These are phyloP conservation scores for Lasioglossum zephyrum DNA, from an alignment of 2,888 invertebrate genomes.

Conservation along the genomic window DNA sequence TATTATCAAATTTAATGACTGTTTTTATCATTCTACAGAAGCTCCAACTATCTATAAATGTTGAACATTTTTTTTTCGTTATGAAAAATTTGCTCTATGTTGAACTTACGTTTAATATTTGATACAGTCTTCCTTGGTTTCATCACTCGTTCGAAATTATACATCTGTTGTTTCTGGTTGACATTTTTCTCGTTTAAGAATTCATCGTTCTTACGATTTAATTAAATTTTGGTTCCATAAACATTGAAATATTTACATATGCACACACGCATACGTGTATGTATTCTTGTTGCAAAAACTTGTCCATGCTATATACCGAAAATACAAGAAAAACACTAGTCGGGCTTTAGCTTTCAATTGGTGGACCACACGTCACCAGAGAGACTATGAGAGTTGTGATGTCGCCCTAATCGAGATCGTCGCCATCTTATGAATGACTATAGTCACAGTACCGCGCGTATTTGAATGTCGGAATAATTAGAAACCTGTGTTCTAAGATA, in stretches of 20 bases:
- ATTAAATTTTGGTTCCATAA: slow-evolving; percentile 15
- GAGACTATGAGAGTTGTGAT: no score
- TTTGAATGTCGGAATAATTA: no score
- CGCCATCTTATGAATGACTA: no score
- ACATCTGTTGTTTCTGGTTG: not conserved
- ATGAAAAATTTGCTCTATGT: not conserved
- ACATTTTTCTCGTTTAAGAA: slow-evolving; percentile 5
- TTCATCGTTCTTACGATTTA: slow-evolving; percentile 3
- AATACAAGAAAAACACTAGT: not conserved
- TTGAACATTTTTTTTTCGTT: not conserved
- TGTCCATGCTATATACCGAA: not conserved
- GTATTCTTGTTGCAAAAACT: slow-evolving; percentile 9
- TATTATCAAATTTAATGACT: not conserved
- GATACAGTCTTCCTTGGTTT: not conserved
- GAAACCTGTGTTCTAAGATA: no score
- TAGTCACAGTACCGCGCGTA: no score
- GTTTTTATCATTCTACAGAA: not conserved
- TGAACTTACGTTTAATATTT: slow-evolving; percentile 13
- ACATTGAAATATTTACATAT: slow-evolving; percentile 17
- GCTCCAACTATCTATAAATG: not conserved
- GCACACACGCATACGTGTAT: not conserved
- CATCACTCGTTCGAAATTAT: not conserved
- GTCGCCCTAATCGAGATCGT: no score
- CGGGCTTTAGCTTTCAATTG: not conserved
- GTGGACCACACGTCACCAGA: not conserved